These are phyloP conservation scores for Akabosia matsudoensis DNA, from an alignment of 1,140 invertebrate species.

Conservation along the genomic window DNA sequence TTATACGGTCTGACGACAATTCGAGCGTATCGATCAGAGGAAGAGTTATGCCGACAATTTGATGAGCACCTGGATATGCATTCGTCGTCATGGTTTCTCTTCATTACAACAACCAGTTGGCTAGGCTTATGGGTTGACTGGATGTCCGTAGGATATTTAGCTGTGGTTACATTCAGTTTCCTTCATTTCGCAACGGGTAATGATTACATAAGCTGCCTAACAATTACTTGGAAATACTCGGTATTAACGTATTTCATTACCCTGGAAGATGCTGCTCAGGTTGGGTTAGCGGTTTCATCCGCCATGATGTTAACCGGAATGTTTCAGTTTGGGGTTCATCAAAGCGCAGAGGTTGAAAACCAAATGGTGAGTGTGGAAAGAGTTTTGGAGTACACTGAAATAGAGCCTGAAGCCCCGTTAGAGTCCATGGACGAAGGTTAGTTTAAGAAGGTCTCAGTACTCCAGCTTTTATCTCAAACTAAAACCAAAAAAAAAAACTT, in stretches of 20 bases:
- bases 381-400: constrained; percentile 69
- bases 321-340: constrained; percentile 79
- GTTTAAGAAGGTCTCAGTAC: too few species aligned
- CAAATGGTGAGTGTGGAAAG: constrained; percentile 85
- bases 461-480: too few species aligned
- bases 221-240: too few species aligned
- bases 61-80: constrained; percentile 47
- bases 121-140: constrained; percentile 58
- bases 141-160: constrained; percentile 25
- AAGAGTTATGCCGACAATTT: constrained; percentile 54
- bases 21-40: constrained; percentile 55
- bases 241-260: too few species aligned
- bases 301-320: constrained; percentile 71
- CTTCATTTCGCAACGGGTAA: background rate
- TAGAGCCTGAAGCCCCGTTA: constrained; percentile 50
- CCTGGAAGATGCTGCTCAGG: constrained; percentile 51
- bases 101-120: constrained; percentile 56
- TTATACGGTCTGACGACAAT: constrained; percentile 59
- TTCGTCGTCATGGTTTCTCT: constrained; percentile 53
- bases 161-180: constrained; percentile 49
- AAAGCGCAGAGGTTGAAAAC: constrained; percentile 77
- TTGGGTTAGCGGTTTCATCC: constrained; percentile 76
- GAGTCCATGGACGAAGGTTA: too few species aligned
- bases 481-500: too few species aligned
- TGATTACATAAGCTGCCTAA: too few species aligned